phyloP scores from a whole-genome alignment of 2,113 vertebrate species.

The Mus pahari region DNA sequence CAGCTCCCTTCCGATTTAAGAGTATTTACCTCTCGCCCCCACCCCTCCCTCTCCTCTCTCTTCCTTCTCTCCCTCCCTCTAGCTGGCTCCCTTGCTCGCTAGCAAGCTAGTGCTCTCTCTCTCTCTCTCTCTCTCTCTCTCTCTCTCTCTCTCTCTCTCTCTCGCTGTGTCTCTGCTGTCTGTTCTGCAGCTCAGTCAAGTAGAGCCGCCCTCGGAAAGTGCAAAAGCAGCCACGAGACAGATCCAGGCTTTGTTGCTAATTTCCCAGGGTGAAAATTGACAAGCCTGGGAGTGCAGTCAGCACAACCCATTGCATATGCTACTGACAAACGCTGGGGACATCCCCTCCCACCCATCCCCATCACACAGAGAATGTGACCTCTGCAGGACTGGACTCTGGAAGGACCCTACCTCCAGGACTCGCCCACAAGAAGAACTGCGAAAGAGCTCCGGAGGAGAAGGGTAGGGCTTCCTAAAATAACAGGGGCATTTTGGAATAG shows the following conservation, averaged over 20 bases:
- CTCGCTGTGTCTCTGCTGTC: neutral
- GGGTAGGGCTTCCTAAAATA: slow-evolving; percentile 65
- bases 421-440: slow-evolving; percentile 66
- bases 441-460: slow-evolving; percentile 8
- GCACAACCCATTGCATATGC: slow-evolving; percentile 85
- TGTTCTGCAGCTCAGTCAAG: slow-evolving; percentile 86
- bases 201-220: slow-evolving; percentile 87
- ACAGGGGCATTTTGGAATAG: slow-evolving; percentile 49
- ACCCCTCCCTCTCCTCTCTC: slow-evolving; percentile 27
- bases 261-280: slow-evolving; percentile 90
- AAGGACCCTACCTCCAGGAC: slow-evolving; percentile 73
- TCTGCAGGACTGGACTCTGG: slow-evolving; percentile 75
- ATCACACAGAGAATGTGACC: slow-evolving; percentile 76
- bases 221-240: slow-evolving; percentile 87
- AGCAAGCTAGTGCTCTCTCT: slow-evolving; percentile 50
- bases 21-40: slow-evolving; percentile 86
- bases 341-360: neutral
- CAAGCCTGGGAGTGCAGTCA: slow-evolving; percentile 87
- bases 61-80: slow-evolving; percentile 70
- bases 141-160: neutral
- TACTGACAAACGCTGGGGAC: slow-evolving; percentile 84
- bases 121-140: slow-evolving; percentile 24
- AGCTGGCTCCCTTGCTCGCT: slow-evolving; percentile 49
- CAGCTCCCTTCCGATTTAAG: slow-evolving; percentile 88
- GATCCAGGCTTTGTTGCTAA: slow-evolving; percentile 89